Conservation (phyloP, 2,888 invertebrate species). For the Ganaspis brasiliensis region DNA sequence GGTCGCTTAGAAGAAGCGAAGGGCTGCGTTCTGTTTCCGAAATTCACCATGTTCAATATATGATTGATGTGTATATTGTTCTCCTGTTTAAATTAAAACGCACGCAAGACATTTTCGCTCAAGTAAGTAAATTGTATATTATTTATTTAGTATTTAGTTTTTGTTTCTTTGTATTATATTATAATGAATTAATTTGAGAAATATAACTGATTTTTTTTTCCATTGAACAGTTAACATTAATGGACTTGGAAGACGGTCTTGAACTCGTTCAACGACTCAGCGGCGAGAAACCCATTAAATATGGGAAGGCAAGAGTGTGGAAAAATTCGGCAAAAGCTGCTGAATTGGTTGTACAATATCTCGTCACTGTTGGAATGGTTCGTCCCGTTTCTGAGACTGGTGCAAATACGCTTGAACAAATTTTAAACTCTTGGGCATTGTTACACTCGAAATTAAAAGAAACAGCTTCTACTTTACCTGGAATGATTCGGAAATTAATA, state of each 20-base stretch:
- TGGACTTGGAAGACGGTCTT: conserved; percentile 82
- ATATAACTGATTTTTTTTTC: neutral
- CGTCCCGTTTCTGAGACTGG: conserved; percentile 80
- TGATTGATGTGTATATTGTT: conserved; percentile 84
- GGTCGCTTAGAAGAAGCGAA: conserved; percentile 80
- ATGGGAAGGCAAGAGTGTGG: conserved; percentile 83
- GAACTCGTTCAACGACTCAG: conserved; percentile 82
- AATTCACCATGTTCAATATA: conserved; percentile 82
- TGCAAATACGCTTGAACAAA: conserved; percentile 75
- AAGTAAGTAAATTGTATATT: conserved; percentile 75
- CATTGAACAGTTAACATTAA: conserved; percentile 81
- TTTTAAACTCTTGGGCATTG: conserved; percentile 77
- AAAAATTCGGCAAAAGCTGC: conserved; percentile 82
- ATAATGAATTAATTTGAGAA: conserved; percentile 35
- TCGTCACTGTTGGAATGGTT: conserved; percentile 83
- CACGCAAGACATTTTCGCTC: conserved; percentile 81
- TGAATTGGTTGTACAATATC: conserved; percentile 82
- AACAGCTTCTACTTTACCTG: conserved; percentile 73
- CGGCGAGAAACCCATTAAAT: conserved; percentile 78
- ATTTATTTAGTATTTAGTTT: no score
- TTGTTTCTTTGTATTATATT: conserved; percentile 1
- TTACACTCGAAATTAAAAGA: conserved; percentile 77
- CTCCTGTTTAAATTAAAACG: conserved; percentile 83
- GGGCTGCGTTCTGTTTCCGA: conserved; percentile 76
- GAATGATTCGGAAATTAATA: conserved; percentile 79